phyloP scores from a whole-genome alignment of 2,113 vertebrate species.

The Pituophis catenifer region DNA sequence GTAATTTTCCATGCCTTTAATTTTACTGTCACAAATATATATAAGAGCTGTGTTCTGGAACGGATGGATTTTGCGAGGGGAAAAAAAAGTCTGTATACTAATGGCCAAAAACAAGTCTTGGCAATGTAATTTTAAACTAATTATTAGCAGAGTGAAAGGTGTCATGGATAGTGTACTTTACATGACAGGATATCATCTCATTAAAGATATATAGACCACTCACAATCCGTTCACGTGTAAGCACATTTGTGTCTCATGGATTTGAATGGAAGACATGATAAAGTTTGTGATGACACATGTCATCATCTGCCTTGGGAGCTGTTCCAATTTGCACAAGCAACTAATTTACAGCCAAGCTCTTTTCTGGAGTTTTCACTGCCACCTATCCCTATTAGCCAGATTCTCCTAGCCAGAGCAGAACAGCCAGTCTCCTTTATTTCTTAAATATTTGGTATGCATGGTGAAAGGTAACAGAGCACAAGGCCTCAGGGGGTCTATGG shows the following conservation, averaged over 20 bases:
- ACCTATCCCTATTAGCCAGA: background rate
- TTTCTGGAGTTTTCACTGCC: background rate
- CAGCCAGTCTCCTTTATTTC: background rate
- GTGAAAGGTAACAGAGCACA: background rate
- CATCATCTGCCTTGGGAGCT: background rate
- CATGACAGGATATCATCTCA: conserved; percentile 25
- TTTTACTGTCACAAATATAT: conserved; percentile 68
- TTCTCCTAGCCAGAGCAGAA: background rate
- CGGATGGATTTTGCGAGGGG: conserved; percentile 55
- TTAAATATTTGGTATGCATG: background rate
- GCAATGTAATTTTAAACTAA: conserved; percentile 61
- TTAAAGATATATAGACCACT: conserved; percentile 47
- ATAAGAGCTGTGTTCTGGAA: conserved; percentile 57
- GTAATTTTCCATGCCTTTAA: conserved; percentile 65
- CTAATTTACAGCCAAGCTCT: background rate
- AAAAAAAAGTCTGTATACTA: conserved; percentile 59
- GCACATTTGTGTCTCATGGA: background rate
- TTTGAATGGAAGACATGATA: background rate
- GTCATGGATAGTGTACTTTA: conserved; percentile 50
- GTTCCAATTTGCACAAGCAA: background rate
- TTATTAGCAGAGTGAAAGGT: conserved; percentile 60
- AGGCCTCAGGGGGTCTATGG: background rate
- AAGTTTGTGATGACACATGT: background rate
- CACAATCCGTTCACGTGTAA: conserved; percentile 7
- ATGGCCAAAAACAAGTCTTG: conserved; percentile 56